phyloP scores from a whole-genome alignment of 2,113 vertebrate genomes.

The Phylloscopus trochilus region DNA sequence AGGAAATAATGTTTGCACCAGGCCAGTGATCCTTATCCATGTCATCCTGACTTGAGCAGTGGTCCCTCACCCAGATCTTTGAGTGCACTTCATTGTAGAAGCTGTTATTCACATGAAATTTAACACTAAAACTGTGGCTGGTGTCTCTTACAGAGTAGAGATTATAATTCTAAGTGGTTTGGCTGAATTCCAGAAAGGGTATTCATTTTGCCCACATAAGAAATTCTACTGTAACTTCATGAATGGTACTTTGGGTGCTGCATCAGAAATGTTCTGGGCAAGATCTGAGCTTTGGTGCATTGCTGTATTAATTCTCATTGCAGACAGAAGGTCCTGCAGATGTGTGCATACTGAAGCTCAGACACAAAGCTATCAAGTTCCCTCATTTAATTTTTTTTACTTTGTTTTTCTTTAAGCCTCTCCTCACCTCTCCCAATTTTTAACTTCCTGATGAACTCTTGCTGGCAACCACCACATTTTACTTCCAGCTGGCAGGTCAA shows the following conservation, averaged over 20 bases:
- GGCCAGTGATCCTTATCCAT: not conserved
- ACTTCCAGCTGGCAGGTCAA: conserved; percentile 3
- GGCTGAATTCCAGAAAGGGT: not conserved
- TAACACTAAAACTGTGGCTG: not conserved
- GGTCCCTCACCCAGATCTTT: not conserved
- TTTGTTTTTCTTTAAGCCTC: not conserved
- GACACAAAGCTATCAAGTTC: not conserved
- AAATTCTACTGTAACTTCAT: not conserved
- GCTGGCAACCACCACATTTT: not conserved
- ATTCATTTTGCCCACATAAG: not conserved
- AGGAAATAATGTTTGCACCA: not conserved
- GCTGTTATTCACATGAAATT: not conserved
- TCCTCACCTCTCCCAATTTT: conserved; percentile 23
- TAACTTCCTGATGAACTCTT: conserved; percentile 24
- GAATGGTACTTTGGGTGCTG: not conserved
- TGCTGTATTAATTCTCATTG: not conserved
- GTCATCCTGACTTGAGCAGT: not conserved
- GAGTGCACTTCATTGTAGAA: not conserved
- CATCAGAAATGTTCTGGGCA: not conserved
- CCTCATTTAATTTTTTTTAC: not conserved
- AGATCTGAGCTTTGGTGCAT: not conserved
- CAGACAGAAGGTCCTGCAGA: not conserved
- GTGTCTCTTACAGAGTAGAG: not conserved
- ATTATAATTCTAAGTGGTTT: not conserved
- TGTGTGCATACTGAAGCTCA: not conserved